Evolutionary conservation across 2,113 vertebrate species (phyloP), one percentile per base, ranked within the genome.

Genomic region (Cryptotis parvus): DNA sequence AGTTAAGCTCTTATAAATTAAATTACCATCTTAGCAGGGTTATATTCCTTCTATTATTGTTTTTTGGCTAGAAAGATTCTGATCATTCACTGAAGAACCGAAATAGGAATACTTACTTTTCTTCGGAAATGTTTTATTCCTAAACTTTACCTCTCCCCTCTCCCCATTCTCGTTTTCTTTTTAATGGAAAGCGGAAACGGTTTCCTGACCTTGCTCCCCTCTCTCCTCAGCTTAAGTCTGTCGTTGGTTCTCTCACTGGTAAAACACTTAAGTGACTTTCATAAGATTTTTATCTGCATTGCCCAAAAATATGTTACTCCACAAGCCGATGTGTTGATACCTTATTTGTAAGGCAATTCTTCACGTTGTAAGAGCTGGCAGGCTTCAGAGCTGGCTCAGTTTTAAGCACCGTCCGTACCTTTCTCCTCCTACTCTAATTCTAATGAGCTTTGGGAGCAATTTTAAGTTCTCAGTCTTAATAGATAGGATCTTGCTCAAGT

Each of bases 271-370:
- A 39, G 26, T 29, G 61, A 75, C 37, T 90, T 37, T 81, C 61
- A 41, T 68, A 70, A 61, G 89, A 73, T 39, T 90, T 86, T 2
- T 6, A 68, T 83, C 66, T 74, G 65, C 87, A 66, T 83, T 88
- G 41, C 39, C 39, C 83, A 94, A 83, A n/a, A n/a, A 58, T 81
- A n/a, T 39, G 2, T 80, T 76, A 91, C 10, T 73, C 85, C 66
- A 74, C 69, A 92, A 37, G 63, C 9, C 58, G 12, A 93, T 90
- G 61, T 82, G n/a, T 84, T 83, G 37, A 55, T 72, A 37, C 33
- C 29, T 89, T 18, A 72, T 76, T 92, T 86, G 11, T 86, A 45
- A 86, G 83, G 26, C 74, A 86, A 39, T n/a, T 7, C 9, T 74
- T 58, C 7, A 1, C 84, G 35, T 79, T 3, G 39, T 61, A 82